Conservation (phyloP, 1,140 invertebrate species). For the Nephila pilipes region DNA sequence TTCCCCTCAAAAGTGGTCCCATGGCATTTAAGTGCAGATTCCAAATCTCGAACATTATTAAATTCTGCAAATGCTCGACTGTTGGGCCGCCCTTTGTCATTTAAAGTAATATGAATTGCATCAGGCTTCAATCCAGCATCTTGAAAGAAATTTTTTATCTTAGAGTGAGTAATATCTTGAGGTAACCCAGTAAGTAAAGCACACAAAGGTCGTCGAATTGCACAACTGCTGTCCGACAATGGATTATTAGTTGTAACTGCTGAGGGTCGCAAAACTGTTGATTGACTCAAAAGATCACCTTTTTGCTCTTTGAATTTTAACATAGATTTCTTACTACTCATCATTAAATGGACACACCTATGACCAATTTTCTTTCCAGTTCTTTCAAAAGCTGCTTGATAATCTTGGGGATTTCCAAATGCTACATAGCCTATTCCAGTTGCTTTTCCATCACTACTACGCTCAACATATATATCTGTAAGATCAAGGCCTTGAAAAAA, state of each 20-base stretch:
- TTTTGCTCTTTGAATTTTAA: conserved; percentile 14
- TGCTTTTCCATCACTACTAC: conserved; percentile 84
- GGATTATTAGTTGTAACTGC: neutral
- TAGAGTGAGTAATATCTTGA: neutral
- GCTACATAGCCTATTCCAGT: conserved; percentile 87
- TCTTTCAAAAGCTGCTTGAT: conserved; percentile 78
- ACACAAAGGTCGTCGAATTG: conserved; percentile 32
- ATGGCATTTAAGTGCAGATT: conserved; percentile 59
- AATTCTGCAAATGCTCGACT: conserved; percentile 67
- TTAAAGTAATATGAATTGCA: conserved; percentile 52
- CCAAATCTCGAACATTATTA: conserved; percentile 44
- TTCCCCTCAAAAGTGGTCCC: conserved; percentile 28
- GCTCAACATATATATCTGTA: conserved; percentile 85
- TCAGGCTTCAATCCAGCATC: conserved; percentile 29
- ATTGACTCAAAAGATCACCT: neutral
- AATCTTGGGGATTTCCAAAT: conserved; percentile 87
- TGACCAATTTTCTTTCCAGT: conserved; percentile 79
- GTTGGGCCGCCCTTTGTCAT: conserved; percentile 33
- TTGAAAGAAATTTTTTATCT: conserved; percentile 44
- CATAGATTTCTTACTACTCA: conserved; percentile 76
- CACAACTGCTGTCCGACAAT: neutral
- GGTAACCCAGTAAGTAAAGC: conserved; percentile 61
- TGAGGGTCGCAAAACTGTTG: neutral
- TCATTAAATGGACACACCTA: conserved; percentile 78
- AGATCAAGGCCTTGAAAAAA: conserved; percentile 88